Conservation (phyloP, 1,140 invertebrate genomes). For the Danaus plexippus region DNA sequence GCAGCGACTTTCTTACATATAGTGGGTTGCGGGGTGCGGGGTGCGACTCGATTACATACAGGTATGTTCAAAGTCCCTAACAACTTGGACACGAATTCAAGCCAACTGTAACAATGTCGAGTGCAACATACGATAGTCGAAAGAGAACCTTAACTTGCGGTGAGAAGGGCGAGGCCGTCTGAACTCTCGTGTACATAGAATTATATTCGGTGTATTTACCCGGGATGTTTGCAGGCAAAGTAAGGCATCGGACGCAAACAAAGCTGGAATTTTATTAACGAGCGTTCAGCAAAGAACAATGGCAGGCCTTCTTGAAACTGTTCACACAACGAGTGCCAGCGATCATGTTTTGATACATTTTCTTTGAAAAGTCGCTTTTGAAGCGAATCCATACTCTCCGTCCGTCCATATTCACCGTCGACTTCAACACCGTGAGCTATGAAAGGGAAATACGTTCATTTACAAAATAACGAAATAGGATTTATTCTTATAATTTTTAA, state of each 20-base stretch:
- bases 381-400: too few relatives aligned
- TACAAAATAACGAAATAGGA: too few relatives aligned
- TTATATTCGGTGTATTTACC: constrained; percentile 34
- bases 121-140: not conserved
- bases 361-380: constrained; percentile 7
- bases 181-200: not conserved
- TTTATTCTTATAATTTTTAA: too few relatives aligned
- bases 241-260: constrained; percentile 25
- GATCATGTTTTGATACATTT: constrained; percentile 10
- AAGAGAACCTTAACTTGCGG: constrained; percentile 12
- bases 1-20: not conserved
- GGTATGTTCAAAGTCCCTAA: constrained; percentile 35
- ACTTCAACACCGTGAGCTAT: too few relatives aligned
- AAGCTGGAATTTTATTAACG: constrained; percentile 34
- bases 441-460: too few relatives aligned
- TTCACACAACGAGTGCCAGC: constrained; percentile 10
- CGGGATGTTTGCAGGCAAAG: constrained; percentile 32
- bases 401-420: too few relatives aligned
- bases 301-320: constrained; percentile 15
- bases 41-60: constrained; percentile 18
- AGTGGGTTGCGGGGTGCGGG: not conserved
- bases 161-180: constrained; percentile 7
- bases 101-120: constrained; percentile 29
- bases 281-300: constrained; percentile 31
- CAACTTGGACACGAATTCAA: constrained; percentile 46